Base-by-base conservation (phyloP, 2,797 vertebrate genomes). In the Falco biarmicus region DNA sequence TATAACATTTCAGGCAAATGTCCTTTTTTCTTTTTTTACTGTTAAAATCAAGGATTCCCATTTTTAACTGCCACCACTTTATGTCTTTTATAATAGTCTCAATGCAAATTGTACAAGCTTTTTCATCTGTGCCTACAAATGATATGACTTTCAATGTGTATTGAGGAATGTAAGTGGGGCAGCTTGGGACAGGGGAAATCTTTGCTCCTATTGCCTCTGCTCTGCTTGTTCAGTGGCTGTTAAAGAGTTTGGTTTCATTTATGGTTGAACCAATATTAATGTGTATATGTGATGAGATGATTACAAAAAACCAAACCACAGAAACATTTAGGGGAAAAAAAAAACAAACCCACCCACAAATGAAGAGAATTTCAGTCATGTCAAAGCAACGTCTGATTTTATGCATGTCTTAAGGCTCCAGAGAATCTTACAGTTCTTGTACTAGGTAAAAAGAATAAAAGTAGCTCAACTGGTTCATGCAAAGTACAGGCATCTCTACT, bases 81-180 rank as follows among this genome's bases (percentile, higher is more conserved):
- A 32, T 68, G 20, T 45, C 24, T 29, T 64, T 78, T 56, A 6
- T 8, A 32, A 22, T 2, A 45, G 4, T 39, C n/a, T 68, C 8
- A 25, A 25, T 84, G 53, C 25, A 77, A 68, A 81, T 34, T 4
- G 45, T 37, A 18, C 8, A 32, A 43, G 25, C 11, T 39, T 75
- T 87, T 69, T 69, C 31, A 47, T 0, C 24, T 13, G 6, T 47
- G 15, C 9, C 37, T 86, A 9, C 3, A 71, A 64, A 31, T 47
- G 9, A 6, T 20, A 24, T 0, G 8, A 3, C 28, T 78, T 89
- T 12, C 48, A 39, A 15, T 1, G 2, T 28, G 4, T 41, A 2
- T 66, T 50, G 64, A 83, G 7, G 24, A 48, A 29, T 41, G 0
- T 13, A 80, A 77, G 18, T 15, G 19, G 17, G n/a, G 21, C 15